These are phyloP conservation scores for Blera fallax DNA, from an alignment of 2,888 invertebrate species.

Conservation along the genomic window DNA sequence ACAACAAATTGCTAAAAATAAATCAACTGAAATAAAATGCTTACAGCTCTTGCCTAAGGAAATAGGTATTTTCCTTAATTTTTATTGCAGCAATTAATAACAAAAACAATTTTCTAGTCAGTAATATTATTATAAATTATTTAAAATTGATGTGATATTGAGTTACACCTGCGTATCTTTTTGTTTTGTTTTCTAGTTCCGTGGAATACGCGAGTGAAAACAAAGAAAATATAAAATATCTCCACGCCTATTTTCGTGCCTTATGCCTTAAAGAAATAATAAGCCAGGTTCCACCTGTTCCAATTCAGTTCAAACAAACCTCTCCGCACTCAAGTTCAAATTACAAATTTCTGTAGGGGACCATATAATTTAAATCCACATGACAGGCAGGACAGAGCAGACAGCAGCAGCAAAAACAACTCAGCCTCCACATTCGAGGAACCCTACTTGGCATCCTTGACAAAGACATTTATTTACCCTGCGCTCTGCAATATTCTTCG, in stretches of 20 bases:
- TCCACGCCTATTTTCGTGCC: slow-evolving; percentile 18
- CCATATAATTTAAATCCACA: slow-evolving; percentile 56
- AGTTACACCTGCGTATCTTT: slow-evolving; percentile 31
- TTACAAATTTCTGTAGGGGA: slow-evolving; percentile 52
- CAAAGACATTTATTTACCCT: slow-evolving; percentile 66
- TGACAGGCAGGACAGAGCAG: slow-evolving; percentile 36
- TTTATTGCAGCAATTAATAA: slow-evolving; percentile 29
- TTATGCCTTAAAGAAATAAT: slow-evolving; percentile 26
- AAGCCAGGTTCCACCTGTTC: slow-evolving; percentile 54
- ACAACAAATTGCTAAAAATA: slow-evolving; percentile 25
- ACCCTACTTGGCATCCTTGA: slow-evolving; percentile 56
- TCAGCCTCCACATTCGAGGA: slow-evolving; percentile 28
- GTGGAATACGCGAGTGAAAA: not conserved
- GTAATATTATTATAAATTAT: slow-evolving; percentile 23
- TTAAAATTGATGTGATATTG: slow-evolving; percentile 27
- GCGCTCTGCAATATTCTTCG: slow-evolving; percentile 48
- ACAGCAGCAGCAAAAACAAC: not conserved
- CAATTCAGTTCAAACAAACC: slow-evolving; percentile 29
- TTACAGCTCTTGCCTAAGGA: not conserved
- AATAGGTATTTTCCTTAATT: slow-evolving; percentile 22
- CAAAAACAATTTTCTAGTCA: slow-evolving; percentile 30
- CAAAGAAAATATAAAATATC: not conserved
- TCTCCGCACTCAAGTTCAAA: slow-evolving; percentile 14
- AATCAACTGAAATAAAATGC: slow-evolving; percentile 15
- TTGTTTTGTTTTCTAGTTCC: not conserved